Evolutionary conservation across 2,888 invertebrate species (phyloP).

Genomic region (Saturnia pavonia): DNA sequence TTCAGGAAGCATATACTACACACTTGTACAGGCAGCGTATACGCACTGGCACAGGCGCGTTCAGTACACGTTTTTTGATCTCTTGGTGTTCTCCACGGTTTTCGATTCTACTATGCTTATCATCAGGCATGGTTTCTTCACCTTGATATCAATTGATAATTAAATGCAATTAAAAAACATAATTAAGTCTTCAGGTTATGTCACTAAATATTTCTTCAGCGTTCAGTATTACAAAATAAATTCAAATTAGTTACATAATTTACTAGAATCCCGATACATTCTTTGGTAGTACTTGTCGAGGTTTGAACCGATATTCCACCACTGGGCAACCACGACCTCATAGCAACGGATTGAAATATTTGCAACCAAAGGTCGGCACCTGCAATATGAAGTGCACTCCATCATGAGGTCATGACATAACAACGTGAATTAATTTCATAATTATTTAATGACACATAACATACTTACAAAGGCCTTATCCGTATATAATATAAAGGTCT

Average conservation of each 20-base stretch:
- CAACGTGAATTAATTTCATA: conserved; percentile 12
- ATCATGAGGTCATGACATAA: conserved; percentile 12
- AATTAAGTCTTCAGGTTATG: too few relatives aligned
- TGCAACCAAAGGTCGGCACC: not conserved
- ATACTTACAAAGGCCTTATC: not conserved
- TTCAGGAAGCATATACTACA: too few relatives aligned
- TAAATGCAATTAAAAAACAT: too few relatives aligned
- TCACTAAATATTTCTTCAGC: too few relatives aligned
- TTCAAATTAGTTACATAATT: not conserved
- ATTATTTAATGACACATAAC: conserved; percentile 14
- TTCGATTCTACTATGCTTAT: too few relatives aligned
- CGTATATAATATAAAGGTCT: conserved; percentile 12
- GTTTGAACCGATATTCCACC: not conserved
- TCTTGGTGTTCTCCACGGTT: too few relatives aligned
- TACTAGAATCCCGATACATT: not conserved
- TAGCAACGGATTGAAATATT: not conserved
- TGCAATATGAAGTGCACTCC: not conserved
- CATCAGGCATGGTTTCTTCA: too few relatives aligned
- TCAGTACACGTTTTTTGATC: too few relatives aligned
- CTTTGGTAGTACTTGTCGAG: not conserved
- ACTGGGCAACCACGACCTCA: not conserved
- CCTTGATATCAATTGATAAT: too few relatives aligned
- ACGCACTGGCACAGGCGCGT: too few relatives aligned
- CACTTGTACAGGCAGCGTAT: too few relatives aligned
- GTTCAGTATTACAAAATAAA: too few relatives aligned